Conservation (phyloP, 2,113 vertebrate species). For the Rhodinocichla rosea region DNA sequence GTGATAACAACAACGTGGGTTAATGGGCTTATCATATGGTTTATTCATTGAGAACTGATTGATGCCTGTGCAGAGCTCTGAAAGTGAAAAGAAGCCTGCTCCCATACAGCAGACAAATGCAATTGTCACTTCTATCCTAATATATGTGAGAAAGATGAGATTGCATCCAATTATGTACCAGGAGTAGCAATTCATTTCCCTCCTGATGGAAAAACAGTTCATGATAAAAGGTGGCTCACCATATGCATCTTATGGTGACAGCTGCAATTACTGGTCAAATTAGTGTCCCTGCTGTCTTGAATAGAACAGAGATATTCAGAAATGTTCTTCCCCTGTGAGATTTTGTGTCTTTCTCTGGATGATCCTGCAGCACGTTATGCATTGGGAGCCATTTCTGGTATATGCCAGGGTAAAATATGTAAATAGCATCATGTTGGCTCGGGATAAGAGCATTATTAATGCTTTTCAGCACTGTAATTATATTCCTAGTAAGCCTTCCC, state of each 20-base stretch:
- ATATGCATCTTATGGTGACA: not conserved
- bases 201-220: not conserved
- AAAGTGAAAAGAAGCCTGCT: not conserved
- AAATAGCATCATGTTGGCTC: constrained; percentile 45
- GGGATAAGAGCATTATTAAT: constrained; percentile 61
- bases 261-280: constrained; percentile 27
- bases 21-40: not conserved
- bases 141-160: not conserved
- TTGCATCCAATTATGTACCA: not conserved
- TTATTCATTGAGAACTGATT: not conserved
- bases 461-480: constrained; percentile 67
- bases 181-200: not conserved
- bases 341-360: constrained; percentile 3
- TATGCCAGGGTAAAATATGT: constrained; percentile 54
- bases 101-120: not conserved
- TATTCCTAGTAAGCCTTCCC: constrained; percentile 70
- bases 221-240: not conserved
- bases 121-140: not conserved
- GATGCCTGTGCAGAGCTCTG: not conserved
- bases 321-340: not conserved
- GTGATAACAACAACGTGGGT: accelerated
- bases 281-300: constrained; percentile 1
- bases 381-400: constrained; percentile 26
- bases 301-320: not conserved
- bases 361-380: not conserved